phyloP scores from a whole-genome alignment of 1,140 invertebrate genomes.

The Streblospio benedicti region DNA sequence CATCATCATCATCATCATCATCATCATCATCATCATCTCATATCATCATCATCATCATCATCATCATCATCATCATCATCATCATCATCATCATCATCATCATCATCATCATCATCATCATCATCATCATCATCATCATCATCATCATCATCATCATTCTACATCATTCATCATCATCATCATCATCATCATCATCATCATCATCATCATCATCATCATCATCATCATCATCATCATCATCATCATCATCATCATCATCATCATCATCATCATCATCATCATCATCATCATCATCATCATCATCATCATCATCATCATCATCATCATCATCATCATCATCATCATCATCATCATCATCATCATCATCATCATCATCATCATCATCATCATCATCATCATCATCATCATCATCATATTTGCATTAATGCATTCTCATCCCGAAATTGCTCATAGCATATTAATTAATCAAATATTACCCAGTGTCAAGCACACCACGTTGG shows the following conservation, averaged over 20 bases:
- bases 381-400: neutral
- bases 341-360: neutral
- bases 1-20: slow-evolving; percentile 4
- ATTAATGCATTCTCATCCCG: too few relatives aligned
- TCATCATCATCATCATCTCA: neutral
- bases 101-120: neutral
- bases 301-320: neutral
- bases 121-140: neutral
- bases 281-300: neutral
- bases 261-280: neutral
- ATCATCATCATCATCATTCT: neutral
- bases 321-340: neutral
- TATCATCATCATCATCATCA: neutral
- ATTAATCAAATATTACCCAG: too few relatives aligned
- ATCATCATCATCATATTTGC: too few relatives aligned
- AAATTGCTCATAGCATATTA: too few relatives aligned
- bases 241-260: neutral
- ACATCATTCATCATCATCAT: neutral
- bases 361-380: neutral
- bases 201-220: neutral
- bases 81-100: neutral
- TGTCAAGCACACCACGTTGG: too few relatives aligned
- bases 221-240: neutral
- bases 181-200: neutral
- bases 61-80: neutral